Evolutionary conservation across 2,797 vertebrate species (phyloP).

Genomic region (Lerista edwardsae): DNA sequence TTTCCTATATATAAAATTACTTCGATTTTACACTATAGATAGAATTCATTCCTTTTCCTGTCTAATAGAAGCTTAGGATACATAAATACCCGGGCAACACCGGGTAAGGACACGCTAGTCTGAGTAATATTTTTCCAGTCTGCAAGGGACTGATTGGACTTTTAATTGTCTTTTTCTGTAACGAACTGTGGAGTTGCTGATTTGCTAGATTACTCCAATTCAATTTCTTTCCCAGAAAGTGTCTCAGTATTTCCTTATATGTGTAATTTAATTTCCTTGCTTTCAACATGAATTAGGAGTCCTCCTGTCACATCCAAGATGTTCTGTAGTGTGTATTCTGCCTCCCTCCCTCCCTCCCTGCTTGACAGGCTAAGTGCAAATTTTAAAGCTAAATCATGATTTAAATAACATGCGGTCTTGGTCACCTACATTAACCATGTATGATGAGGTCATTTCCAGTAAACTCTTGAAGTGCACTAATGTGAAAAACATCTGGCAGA

Average conservation of each 20-base stretch:
- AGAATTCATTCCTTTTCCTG: too few relatives aligned
- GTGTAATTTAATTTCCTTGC: slow-evolving; percentile 61
- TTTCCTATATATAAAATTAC: too few relatives aligned
- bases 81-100: too few relatives aligned
- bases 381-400: slow-evolving; percentile 68
- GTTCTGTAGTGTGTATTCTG: slow-evolving; percentile 30
- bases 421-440: slow-evolving; percentile 73
- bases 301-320: slow-evolving; percentile 34
- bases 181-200: slow-evolving; percentile 51
- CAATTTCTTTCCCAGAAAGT: slow-evolving; percentile 59
- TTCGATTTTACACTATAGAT: too few relatives aligned
- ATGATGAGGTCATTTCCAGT: slow-evolving; percentile 84
- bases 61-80: too few relatives aligned
- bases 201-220: slow-evolving; percentile 47
- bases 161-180: too few relatives aligned
- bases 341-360: not conserved
- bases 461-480: slow-evolving; percentile 75
- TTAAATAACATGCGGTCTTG: slow-evolving; percentile 73
- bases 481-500: slow-evolving; percentile 81
- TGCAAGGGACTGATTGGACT: slow-evolving; percentile 42
- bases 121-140: not conserved
- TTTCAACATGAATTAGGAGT: slow-evolving; percentile 59
- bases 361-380: slow-evolving; percentile 42
- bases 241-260: slow-evolving; percentile 49
- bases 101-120: too few relatives aligned